Percentiles rank a stretch among this genome's conserved stretches.
Evolutionary conservation across 2,888 invertebrate genomes (phyloP).

Genomic region (Leucophenga maculata): DNA sequence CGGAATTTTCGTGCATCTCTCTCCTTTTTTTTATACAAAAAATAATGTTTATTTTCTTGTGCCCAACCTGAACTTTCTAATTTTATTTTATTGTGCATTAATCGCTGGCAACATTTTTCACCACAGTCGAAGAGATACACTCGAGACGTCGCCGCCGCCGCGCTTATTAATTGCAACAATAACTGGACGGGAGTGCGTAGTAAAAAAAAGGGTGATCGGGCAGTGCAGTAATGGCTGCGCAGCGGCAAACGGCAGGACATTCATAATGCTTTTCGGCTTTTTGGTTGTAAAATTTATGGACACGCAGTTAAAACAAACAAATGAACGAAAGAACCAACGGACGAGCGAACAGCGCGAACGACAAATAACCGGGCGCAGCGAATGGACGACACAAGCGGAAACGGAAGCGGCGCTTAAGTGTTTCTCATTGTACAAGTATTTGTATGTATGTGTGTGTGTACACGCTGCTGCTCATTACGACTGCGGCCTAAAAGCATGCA

Average conservation of each 20-base stretch:
- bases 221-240: conserved; percentile 13
- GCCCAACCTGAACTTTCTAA: conserved; percentile 4
- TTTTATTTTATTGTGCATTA: conserved; percentile 22
- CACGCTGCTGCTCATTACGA: neutral
- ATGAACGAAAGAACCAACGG: conserved; percentile 1
- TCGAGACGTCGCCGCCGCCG: conserved; percentile 8
- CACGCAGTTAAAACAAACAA: conserved; percentile 29
- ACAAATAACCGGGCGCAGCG: neutral
- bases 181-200: conserved; percentile 41
- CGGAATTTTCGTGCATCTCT: too few relatives aligned
- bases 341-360: neutral
- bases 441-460: neutral
- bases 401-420: conserved; percentile 62
- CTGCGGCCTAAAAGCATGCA: conserved; percentile 7
- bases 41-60: neutral
- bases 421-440: conserved; percentile 28
- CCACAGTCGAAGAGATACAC: conserved; percentile 22
- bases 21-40: too few relatives aligned
- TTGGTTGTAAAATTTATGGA: conserved; percentile 51
- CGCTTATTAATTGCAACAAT: conserved; percentile 63
- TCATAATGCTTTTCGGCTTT: conserved; percentile 44
- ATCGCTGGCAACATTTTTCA: conserved; percentile 30
- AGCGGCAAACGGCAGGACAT: conserved; percentile 28
- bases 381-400: conserved; percentile 38
- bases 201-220: conserved; percentile 8